phyloP scores from a whole-genome alignment of 2,888 invertebrate species.

The Synergus japonicus region DNA sequence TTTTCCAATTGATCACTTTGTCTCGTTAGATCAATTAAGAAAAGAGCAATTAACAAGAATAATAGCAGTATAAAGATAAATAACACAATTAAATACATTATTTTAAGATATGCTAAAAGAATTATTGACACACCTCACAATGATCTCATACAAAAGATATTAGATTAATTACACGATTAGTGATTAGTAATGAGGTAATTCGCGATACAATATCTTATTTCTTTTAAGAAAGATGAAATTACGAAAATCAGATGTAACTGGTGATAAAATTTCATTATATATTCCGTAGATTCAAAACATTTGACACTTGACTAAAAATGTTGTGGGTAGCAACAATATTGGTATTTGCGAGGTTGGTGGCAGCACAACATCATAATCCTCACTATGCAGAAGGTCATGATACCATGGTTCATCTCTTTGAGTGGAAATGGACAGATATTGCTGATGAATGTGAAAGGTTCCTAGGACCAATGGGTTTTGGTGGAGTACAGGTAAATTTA shows the following conservation, averaged over 20 bases:
- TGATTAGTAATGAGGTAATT: neutral
- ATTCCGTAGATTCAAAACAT: neutral
- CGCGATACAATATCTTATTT: neutral
- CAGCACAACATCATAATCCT: slow-evolving; percentile 73
- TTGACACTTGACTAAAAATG: neutral
- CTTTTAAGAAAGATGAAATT: neutral
- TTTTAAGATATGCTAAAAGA: neutral
- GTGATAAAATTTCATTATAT: neutral
- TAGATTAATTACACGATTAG: neutral
- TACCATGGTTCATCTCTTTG: slow-evolving; percentile 82
- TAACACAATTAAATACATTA: neutral
- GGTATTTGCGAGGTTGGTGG: neutral
- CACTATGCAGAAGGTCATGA: slow-evolving; percentile 77
- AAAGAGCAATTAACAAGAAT: neutral
- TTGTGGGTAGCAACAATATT: slow-evolving; percentile 15
- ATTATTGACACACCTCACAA: neutral
- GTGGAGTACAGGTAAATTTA: slow-evolving; percentile 82
- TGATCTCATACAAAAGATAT: neutral
- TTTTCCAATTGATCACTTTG: neutral
- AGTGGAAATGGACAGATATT: slow-evolving; percentile 86
- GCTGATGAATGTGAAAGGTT: slow-evolving; percentile 84
- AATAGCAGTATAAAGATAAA: neutral
- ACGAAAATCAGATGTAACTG: neutral
- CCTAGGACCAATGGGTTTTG: slow-evolving; percentile 82
- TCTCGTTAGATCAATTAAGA: neutral